phyloP scores from a whole-genome alignment of 2,113 vertebrate species.

The Pterocles burchelli region DNA sequence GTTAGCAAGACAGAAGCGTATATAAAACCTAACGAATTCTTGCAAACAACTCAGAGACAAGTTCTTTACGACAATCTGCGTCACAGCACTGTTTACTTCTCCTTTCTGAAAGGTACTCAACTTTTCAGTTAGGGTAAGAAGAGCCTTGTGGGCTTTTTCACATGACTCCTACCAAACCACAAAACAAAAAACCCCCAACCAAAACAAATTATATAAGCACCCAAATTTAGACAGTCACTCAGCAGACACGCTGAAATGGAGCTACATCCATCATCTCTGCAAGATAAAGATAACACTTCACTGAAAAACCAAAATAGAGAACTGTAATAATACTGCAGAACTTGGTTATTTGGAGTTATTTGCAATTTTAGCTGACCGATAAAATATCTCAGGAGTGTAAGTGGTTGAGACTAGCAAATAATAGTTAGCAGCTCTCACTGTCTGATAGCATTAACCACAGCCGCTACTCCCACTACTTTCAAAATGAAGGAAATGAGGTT shows the following conservation, averaged over 20 bases:
- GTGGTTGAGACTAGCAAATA: slow-evolving; percentile 16
- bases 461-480: neutral
- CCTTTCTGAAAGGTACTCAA: slow-evolving; percentile 23
- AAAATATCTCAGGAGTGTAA: neutral
- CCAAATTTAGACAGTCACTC: neutral
- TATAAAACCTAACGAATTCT: neutral
- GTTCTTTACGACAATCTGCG: slow-evolving; percentile 11
- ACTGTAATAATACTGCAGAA: neutral
- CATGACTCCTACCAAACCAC: slow-evolving; percentile 61
- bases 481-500: slow-evolving; percentile 37
- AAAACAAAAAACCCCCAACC: slow-evolving; percentile 50
- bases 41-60: neutral
- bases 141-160: slow-evolving; percentile 52
- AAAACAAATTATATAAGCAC: slow-evolving; percentile 46
- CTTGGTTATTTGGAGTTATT: neutral
- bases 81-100: slow-evolving; percentile 63
- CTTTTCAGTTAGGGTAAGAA: slow-evolving; percentile 23
- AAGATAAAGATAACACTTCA: neutral
- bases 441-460: slow-evolving; percentile 34
- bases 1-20: neutral
- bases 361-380: neutral
- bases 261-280: neutral
- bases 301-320: neutral
- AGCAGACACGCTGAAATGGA: neutral
- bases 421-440: slow-evolving; percentile 17